These are phyloP conservation scores for Tolmerus cingulatus DNA, from an alignment of 2,888 invertebrate genomes.

Conservation along the genomic window DNA sequence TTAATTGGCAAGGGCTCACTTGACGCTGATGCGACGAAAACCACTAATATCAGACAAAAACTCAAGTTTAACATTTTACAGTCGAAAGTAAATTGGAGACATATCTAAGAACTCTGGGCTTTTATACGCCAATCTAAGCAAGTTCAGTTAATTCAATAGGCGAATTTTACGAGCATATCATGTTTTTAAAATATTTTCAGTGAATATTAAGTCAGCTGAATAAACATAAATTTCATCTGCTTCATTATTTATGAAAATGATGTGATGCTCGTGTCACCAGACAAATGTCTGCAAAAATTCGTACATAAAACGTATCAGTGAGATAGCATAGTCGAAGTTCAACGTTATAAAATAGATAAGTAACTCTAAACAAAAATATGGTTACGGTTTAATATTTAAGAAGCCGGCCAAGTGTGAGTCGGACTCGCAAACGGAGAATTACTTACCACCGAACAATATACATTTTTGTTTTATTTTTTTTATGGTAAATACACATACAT, in stretches of 20 bases:
- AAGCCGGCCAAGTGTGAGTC: too few species aligned
- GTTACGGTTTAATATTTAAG: too few species aligned
- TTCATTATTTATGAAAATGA: not conserved
- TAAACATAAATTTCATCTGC: not conserved
- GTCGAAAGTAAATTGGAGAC: not conserved
- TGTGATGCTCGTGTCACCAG: not conserved
- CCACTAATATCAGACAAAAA: not conserved
- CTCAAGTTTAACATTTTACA: not conserved
- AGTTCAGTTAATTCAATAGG: too few species aligned
- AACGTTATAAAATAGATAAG: not conserved
- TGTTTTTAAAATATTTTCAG: not conserved
- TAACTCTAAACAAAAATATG: too few species aligned
- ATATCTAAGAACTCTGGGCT: not conserved
- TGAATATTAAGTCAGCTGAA: not conserved
- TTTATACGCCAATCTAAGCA: not conserved
- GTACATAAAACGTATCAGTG: too few species aligned
- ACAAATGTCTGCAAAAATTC: too few species aligned
- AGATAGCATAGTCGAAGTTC: too few species aligned
- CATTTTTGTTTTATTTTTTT: too few species aligned
- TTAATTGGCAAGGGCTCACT: not conserved
- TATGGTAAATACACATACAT: too few species aligned
- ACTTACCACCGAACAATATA: too few species aligned
- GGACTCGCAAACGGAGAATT: too few species aligned
- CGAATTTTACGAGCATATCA: too few species aligned
- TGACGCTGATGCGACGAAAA: not conserved